phyloP scores from a whole-genome alignment of 1,140 invertebrate species.

The Atta texana region DNA sequence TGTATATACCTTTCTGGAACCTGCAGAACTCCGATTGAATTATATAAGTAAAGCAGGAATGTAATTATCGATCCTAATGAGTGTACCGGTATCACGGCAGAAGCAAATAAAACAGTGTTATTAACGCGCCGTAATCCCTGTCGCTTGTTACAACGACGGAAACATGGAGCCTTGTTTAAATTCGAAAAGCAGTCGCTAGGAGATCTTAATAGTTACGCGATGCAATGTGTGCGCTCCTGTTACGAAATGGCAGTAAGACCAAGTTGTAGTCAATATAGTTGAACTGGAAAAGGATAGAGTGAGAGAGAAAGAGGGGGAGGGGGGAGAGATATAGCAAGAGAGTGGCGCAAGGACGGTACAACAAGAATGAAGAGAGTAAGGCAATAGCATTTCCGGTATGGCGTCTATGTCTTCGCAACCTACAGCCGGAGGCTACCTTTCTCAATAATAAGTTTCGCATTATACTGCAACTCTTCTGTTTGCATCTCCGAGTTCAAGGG shows the following conservation, averaged over 20 bases:
- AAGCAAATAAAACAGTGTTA: slow-evolving; percentile 57
- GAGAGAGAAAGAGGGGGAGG: background rate
- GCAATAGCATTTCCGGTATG: slow-evolving; percentile 67
- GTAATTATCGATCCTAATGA: slow-evolving; percentile 58
- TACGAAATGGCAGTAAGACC: slow-evolving; percentile 60
- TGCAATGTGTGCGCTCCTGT: slow-evolving; percentile 49
- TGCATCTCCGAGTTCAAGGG: slow-evolving; percentile 71
- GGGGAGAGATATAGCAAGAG: background rate
- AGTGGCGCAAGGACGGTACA: background rate
- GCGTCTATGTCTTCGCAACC: slow-evolving; percentile 68
- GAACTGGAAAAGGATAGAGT: slow-evolving; percentile 3
- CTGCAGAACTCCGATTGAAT: slow-evolving; percentile 36
- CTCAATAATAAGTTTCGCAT: slow-evolving; percentile 73
- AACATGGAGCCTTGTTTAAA: slow-evolving; percentile 54
- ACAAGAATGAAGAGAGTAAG: slow-evolving; percentile 39
- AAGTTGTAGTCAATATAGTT: slow-evolving; percentile 64
- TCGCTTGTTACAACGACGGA: slow-evolving; percentile 29
- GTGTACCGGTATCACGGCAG: slow-evolving; percentile 30
- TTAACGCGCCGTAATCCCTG: slow-evolving; percentile 44
- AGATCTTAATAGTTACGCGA: slow-evolving; percentile 59
- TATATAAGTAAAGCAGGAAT: slow-evolving; percentile 36
- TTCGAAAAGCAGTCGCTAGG: slow-evolving; percentile 51
- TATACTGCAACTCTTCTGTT: slow-evolving; percentile 72
- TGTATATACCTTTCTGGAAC: background rate
- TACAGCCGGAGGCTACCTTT: slow-evolving; percentile 70